Conservation (phyloP, 2,888 invertebrate species). For the Gortyna flavago region DNA sequence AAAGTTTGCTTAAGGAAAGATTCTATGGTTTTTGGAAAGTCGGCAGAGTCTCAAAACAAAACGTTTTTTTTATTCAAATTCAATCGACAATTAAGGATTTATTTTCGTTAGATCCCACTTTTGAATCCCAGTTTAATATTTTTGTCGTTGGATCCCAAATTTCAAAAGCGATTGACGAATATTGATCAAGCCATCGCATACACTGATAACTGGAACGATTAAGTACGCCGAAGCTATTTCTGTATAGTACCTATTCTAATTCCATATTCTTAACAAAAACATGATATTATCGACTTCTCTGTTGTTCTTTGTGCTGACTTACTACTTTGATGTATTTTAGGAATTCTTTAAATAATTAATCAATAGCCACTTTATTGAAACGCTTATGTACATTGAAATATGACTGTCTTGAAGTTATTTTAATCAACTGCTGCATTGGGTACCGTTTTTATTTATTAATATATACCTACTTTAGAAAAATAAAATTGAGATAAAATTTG, state of each 20-base stretch:
- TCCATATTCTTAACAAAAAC: slow-evolving; percentile 51
- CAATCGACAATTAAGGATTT: slow-evolving; percentile 38
- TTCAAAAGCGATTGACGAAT: slow-evolving; percentile 50
- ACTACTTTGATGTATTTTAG: slow-evolving; percentile 17
- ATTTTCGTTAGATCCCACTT: too few relatives aligned
- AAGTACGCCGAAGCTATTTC: slow-evolving; percentile 49
- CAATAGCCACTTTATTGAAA: background rate
- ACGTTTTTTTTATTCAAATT: background rate
- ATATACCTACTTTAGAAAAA: too few relatives aligned
- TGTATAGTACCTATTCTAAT: slow-evolving; percentile 46
- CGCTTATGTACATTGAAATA: background rate
- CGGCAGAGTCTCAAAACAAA: background rate
- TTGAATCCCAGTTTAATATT: too few relatives aligned
- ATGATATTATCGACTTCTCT: slow-evolving; percentile 27
- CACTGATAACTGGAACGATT: slow-evolving; percentile 43
- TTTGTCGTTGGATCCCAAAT: too few relatives aligned
- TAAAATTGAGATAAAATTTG: too few relatives aligned
- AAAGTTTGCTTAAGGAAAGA: background rate
- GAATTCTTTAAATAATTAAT: slow-evolving; percentile 22
- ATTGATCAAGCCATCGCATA: slow-evolving; percentile 48
- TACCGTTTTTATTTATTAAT: background rate
- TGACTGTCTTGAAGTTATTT: background rate
- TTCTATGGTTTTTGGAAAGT: background rate
- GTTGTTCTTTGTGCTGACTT: slow-evolving; percentile 24
- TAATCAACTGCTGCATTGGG: background rate